A percentile compares a stretch with the other conserved stretches of the same genome.
Evolutionary conservation across 35 echinoderm and acorn worm species (phyloP).

Genomic region (Lytechinus pictus): DNA sequence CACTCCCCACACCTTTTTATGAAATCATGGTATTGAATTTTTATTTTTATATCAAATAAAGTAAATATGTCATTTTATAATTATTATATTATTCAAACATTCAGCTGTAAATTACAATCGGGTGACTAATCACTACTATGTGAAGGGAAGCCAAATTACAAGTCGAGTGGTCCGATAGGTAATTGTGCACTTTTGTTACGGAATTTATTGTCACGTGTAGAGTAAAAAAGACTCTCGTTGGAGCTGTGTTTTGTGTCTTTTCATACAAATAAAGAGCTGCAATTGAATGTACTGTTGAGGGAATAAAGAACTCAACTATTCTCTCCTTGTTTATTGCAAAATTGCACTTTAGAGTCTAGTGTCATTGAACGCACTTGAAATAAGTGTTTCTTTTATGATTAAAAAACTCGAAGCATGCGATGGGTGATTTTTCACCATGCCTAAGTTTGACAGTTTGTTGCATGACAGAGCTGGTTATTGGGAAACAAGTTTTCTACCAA

Average conservation of each 20-base stretch:
- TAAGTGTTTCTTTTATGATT: slow-evolving; percentile 39
- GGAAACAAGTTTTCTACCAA: not conserved
- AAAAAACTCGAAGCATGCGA: not conserved
- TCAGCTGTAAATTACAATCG: not conserved
- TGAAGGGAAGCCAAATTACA: not conserved
- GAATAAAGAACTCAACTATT: slow-evolving; percentile 19
- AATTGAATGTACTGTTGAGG: slow-evolving; percentile 38
- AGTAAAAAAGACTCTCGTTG: slow-evolving; percentile 16
- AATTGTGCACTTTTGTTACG: slow-evolving; percentile 41
- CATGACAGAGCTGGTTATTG: not conserved
- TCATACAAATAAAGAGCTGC: slow-evolving; percentile 49
- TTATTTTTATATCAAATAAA: too few relatives aligned
- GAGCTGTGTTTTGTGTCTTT: slow-evolving; percentile 45
- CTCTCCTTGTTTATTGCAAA: slow-evolving; percentile 40
- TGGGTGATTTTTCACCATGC: slow-evolving; percentile 35
- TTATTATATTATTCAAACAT: not conserved
- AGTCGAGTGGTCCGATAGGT: not conserved
- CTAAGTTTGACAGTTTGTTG: not conserved
- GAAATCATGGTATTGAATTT: too few relatives aligned
- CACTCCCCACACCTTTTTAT: too few relatives aligned
- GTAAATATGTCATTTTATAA: too few relatives aligned
- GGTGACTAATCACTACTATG: not conserved
- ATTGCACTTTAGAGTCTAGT: slow-evolving; percentile 28
- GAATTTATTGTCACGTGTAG: slow-evolving; percentile 33
- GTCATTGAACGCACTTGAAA: slow-evolving; percentile 47